Base-by-base conservation (phyloP, 2,113 vertebrate species). In the Hypomesus transpacificus region DNA sequence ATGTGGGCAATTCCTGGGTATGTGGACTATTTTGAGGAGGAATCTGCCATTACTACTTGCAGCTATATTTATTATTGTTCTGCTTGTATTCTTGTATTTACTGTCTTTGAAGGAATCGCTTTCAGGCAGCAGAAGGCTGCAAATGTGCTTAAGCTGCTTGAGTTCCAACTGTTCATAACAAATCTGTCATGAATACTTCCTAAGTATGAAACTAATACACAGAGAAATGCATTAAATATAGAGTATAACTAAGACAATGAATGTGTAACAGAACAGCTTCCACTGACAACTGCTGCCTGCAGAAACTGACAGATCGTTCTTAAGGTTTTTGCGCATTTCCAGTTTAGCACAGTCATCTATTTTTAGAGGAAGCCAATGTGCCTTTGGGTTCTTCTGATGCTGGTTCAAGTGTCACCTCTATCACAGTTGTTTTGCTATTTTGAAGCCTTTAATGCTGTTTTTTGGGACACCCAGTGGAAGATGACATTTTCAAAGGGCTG, bases 401-500 rank as follows among this genome's bases (percentile, higher is more conserved):
- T 75, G 31, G 26, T 6, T 1, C 21, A 59, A 39, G 6, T 69
- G 76, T 82, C 65, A 57, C 56, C 77, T 58, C 64, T 80, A 75
- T 85, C 80, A 81, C 74, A 39, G 74, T 81, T 76, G 75, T 76
- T 79, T 70, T 76, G 54, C 74, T 83, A 83, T 82, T 63, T 82
- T 78, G 71, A 81, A 78, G 71, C 75, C 73, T 83, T 82, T 85
- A 81, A 85, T 86, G 84, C 73, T 72, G 53, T 20, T 87, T 83
- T 70, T 70, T 65, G 80, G 71, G 73, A 80, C 82, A 79, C 77
- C 26, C 72, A 87, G 79, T 73, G 39, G 80, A 82, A 86, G 77
- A 69, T 77, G 60, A 71, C 75, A 87, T 90, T 90, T 88, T 88
- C 82, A 89, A 90, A 89, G 81, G 73, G 71, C 74, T 83, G 85